Evolutionary conservation across 2,113 vertebrate species (phyloP).

Genomic region (Apodemus sylvaticus): DNA sequence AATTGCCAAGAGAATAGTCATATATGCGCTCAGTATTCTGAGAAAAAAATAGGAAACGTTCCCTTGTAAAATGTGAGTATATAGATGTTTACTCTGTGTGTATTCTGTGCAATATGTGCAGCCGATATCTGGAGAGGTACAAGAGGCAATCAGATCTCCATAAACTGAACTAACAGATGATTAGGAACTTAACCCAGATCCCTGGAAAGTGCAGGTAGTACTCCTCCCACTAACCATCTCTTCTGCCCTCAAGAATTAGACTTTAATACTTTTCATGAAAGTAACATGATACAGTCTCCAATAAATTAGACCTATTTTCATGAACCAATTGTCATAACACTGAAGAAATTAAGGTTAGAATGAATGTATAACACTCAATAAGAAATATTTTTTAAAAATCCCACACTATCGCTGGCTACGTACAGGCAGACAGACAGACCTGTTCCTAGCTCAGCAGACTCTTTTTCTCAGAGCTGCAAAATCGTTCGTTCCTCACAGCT

Average conservation of each 20-base stretch:
- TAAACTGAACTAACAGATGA: neutral
- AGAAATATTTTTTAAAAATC: neutral
- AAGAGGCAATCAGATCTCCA: neutral
- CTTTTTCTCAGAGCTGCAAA: too few relatives aligned
- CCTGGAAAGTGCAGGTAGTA: neutral
- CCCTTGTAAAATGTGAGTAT: neutral
- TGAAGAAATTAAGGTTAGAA: neutral
- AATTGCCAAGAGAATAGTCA: neutral
- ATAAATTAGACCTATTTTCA: neutral
- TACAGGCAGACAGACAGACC: too few relatives aligned
- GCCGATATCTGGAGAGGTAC: accelerated
- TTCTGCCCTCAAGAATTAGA: neutral
- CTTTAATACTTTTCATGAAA: neutral
- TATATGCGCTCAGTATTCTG: neutral
- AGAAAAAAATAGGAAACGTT: neutral
- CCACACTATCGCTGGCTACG: too few relatives aligned
- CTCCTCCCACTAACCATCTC: neutral
- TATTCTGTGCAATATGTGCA: accelerated
- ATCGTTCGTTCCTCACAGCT: too few relatives aligned
- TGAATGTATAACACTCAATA: neutral
- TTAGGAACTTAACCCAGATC: neutral
- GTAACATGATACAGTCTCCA: neutral
- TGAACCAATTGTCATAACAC: neutral
- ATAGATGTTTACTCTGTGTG: neutral
- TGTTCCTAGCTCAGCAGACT: too few relatives aligned